Percentiles rank a stretch among this genome's conserved stretches.
phyloP scores from a whole-genome alignment of 2,113 vertebrate species.

The Myotis yumanensis region DNA sequence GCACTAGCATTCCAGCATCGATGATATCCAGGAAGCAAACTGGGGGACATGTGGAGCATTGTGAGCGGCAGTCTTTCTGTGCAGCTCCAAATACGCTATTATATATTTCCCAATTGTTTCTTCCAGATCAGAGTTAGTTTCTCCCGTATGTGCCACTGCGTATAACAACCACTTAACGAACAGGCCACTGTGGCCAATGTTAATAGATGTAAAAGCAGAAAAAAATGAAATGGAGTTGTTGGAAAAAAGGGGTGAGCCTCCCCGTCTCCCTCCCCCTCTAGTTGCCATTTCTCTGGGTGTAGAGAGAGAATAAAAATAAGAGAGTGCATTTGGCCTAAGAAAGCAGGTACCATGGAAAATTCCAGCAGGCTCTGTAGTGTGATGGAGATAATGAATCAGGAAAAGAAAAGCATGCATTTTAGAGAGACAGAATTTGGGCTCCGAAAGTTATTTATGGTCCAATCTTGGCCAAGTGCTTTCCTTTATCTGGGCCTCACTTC shows the following conservation, averaged over 20 bases:
- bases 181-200: background rate
- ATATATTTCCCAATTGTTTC: slow-evolving; percentile 45
- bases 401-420: slow-evolving; percentile 3
- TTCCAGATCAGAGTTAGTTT: slow-evolving; percentile 11
- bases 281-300: background rate
- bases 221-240: background rate
- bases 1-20: background rate
- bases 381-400: background rate
- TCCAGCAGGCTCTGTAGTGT: background rate
- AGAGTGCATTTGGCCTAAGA: background rate
- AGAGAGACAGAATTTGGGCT: background rate
- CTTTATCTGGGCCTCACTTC: background rate
- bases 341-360: background rate
- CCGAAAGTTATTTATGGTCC: background rate
- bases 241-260: background rate
- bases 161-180: slow-evolving; percentile 33
- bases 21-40: background rate
- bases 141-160: background rate
- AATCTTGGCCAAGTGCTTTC: background rate
- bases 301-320: background rate
- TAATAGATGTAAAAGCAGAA: background rate
- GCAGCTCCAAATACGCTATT: slow-evolving; percentile 7
- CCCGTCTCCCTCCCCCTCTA: background rate
- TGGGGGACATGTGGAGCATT: background rate
- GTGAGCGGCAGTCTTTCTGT: slow-evolving; percentile 2